Base-by-base conservation (phyloP, 1,140 invertebrate genomes). In the Conopomorpha cramerella region DNA sequence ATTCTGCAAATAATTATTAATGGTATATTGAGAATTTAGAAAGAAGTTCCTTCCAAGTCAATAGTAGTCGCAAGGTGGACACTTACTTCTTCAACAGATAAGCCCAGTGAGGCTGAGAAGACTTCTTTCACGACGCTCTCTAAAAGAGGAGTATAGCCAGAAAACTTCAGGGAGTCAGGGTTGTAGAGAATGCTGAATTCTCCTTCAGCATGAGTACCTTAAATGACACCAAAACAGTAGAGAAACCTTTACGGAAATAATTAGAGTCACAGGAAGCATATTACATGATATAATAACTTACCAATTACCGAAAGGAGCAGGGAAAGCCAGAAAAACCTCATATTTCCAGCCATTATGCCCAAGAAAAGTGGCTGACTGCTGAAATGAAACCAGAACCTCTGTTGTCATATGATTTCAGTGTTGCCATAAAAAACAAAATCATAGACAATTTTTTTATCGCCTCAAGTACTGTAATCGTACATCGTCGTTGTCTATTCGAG, bases 121-220 rank as follows among this genome's bases (percentile, higher is more conserved):
- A 91, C 79, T 67, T 92, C 88, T 50, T 85, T 85, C 1, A 89
- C 62, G 12, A 82, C 65, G 38, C 82, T 85, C 52, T 87, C 67
- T 3, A 43, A 36, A 10, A 51, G 49, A 43, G 55, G 56, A 28
- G 44, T 49, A n/a, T 51, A 79, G 19, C 85, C 85, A 46, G 81
- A 78, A 55, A 91, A 90, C 34, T 77, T 70, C 27, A 90, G 64
- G 45, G 84, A 84, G 18, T 80, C 70, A 13, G 88, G 87, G 51
- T 78, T 82, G 50, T 85, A 81, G 27, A 90, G 59, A 13, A 90
- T 62, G 30, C 78, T 78, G 27, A 91, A 82, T 65, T 89, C 85
- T 18, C 88, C 88, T 43, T 58, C 71, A 25, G 82, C 86, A 45
- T 81, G 71, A 0, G 58, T 43, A 25, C 79, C 88, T 90, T 38